Percentiles rank a stretch among this genome's conserved stretches.
Evolutionary conservation across 2,888 invertebrate species (phyloP).

Genomic region (Yponomeuta sedellus): DNA sequence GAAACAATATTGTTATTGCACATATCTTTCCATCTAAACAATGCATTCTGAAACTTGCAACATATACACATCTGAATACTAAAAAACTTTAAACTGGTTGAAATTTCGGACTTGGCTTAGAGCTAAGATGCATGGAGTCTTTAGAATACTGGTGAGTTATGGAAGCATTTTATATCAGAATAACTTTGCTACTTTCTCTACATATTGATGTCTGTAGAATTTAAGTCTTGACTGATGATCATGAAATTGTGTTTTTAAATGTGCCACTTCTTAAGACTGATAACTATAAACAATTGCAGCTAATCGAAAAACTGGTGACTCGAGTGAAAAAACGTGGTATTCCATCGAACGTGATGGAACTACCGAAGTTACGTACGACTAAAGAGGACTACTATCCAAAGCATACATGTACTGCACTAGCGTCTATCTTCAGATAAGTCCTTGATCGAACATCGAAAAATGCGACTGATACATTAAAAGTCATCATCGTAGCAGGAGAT

Average conservation of each 20-base stretch:
- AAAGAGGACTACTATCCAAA: background rate
- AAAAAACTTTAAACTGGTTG: background rate
- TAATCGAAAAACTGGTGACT: constrained; percentile 16
- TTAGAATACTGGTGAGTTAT: constrained; percentile 9
- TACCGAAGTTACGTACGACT: constrained; percentile 6
- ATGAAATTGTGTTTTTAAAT: too few relatives aligned
- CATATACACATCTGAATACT: background rate
- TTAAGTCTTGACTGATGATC: background rate
- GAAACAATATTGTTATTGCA: too few relatives aligned
- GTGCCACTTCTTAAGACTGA: background rate
- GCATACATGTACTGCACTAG: constrained; percentile 6
- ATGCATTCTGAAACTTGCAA: background rate
- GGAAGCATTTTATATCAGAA: background rate
- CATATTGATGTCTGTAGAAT: background rate
- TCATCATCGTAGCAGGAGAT: background rate
- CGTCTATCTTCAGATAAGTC: constrained; percentile 12
- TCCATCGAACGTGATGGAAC: constrained; percentile 4
- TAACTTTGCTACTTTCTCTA: background rate
- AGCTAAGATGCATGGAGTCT: background rate
- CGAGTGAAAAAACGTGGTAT: constrained; percentile 11
- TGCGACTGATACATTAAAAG: background rate
- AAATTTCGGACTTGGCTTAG: background rate
- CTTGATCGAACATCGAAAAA: background rate
- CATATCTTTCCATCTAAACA: too few relatives aligned
- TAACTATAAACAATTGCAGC: constrained; percentile 12